Evolutionary conservation across 2,113 vertebrate genomes (phyloP).

Genomic region (Clarias gariepinus): DNA sequence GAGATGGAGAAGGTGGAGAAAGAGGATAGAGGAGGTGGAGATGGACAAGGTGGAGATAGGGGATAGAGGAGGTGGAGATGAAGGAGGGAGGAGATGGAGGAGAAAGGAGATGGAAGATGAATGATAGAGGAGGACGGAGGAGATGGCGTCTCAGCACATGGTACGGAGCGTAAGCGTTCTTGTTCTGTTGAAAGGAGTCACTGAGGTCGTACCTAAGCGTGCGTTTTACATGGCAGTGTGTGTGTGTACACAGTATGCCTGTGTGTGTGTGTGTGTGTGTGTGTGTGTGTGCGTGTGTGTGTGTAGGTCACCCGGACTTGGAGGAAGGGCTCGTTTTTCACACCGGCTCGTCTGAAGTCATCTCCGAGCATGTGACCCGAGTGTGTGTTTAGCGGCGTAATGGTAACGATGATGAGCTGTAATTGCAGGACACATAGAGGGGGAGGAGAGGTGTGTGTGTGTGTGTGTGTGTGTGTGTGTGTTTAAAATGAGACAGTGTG

Average conservation of each 20-base stretch:
- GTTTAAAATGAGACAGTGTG: constrained; percentile 29
- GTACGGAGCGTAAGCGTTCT: not conserved
- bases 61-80: too few species aligned
- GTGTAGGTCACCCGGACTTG: not conserved
- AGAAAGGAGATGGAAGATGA: too few species aligned
- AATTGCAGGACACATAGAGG: constrained; percentile 6
- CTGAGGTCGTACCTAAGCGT: not conserved
- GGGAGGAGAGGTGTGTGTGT: not conserved
- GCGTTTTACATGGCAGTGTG: not conserved
- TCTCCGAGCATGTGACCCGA: constrained; percentile 15
- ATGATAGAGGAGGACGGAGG: too few species aligned
- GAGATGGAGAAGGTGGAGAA: too few species aligned
- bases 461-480: constrained; percentile 1
- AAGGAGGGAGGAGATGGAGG: too few species aligned
- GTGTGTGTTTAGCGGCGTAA: constrained; percentile 23
- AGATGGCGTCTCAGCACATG: not conserved
- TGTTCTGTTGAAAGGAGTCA: not conserved
- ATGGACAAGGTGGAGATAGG: too few species aligned
- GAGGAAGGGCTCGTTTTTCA: constrained; percentile 18
- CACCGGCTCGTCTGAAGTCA: constrained; percentile 16
- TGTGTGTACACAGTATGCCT: too few species aligned
- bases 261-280: not conserved
- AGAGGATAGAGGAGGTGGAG: too few species aligned
- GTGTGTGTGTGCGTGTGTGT: constrained; percentile 8
- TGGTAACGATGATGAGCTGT: constrained; percentile 40